Evolutionary conservation across 1,140 invertebrate genomes (phyloP).

Genomic region (Periplaneta americana): DNA sequence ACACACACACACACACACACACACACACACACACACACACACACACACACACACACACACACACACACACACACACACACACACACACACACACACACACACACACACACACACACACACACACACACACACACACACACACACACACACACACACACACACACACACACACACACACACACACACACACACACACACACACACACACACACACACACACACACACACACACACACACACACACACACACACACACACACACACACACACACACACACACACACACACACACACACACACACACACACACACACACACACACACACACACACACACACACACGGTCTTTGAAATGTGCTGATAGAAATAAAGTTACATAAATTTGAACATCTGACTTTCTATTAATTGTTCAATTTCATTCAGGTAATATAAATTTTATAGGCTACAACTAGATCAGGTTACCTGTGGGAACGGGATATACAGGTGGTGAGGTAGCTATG

Average conservation of each 20-base stretch:
- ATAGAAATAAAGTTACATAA: too few species aligned
- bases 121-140: slow-evolving; percentile 8
- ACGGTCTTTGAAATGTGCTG: too few species aligned
- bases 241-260: slow-evolving; percentile 17
- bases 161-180: slow-evolving; percentile 4
- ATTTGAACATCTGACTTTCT: too few species aligned
- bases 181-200: slow-evolving; percentile 13
- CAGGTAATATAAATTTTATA: too few species aligned
- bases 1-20: too few species aligned
- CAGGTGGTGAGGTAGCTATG: too few species aligned
- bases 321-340: slow-evolving; percentile 22
- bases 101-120: slow-evolving; percentile 7
- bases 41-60: too few species aligned
- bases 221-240: slow-evolving; percentile 17
- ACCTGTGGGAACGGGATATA: too few species aligned
- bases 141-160: slow-evolving; percentile 7
- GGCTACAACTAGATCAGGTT: too few species aligned
- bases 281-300: slow-evolving; percentile 18
- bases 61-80: slow-evolving; percentile 5
- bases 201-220: slow-evolving; percentile 17
- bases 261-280: slow-evolving; percentile 17
- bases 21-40: too few species aligned
- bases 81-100: slow-evolving; percentile 7
- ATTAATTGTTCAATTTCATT: too few species aligned
- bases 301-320: slow-evolving; percentile 21